Conservation (phyloP, 2,113 vertebrate species). For the Tetraodon nigroviridis region DNA sequence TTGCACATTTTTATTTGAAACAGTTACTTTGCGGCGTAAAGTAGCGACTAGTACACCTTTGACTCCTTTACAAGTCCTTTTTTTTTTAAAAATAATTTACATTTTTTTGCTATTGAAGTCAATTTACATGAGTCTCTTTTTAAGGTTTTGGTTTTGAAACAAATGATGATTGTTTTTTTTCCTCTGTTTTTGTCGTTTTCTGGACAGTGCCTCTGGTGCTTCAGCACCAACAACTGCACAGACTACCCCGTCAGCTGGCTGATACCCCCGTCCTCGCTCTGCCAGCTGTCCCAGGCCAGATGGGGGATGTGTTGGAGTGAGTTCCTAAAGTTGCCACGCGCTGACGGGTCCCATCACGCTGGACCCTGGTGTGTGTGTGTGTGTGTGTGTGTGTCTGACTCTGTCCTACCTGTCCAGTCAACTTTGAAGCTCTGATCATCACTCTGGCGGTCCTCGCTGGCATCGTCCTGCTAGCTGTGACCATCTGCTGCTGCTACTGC, state of each 20-base stretch:
- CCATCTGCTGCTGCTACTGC: neutral
- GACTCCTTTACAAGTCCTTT: too few species aligned
- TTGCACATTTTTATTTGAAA: too few species aligned
- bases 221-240: slow-evolving; percentile 73
- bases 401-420: neutral
- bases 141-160: too few species aligned
- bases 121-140: too few species aligned
- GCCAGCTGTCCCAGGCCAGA: slow-evolving; percentile 76
- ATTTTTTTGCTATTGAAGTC: too few species aligned
- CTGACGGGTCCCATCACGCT: too few species aligned
- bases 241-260: slow-evolving; percentile 82
- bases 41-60: too few species aligned
- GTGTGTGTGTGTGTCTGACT: too few species aligned
- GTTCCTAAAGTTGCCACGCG: slow-evolving; percentile 33
- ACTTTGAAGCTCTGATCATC: neutral
- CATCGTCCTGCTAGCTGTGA: neutral
- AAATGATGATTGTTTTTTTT: too few species aligned
- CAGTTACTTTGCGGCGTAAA: too few species aligned
- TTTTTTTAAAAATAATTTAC: too few species aligned
- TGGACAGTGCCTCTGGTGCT: slow-evolving; percentile 86
- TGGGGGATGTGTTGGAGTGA: slow-evolving; percentile 88
- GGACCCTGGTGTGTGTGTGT: too few species aligned
- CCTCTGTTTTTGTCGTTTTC: neutral
- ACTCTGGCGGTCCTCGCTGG: neutral
- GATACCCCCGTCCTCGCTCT: slow-evolving; percentile 76